Evolutionary conservation across 2,888 invertebrate species (phyloP).

Genomic region (Drosophila nr. medialis): DNA sequence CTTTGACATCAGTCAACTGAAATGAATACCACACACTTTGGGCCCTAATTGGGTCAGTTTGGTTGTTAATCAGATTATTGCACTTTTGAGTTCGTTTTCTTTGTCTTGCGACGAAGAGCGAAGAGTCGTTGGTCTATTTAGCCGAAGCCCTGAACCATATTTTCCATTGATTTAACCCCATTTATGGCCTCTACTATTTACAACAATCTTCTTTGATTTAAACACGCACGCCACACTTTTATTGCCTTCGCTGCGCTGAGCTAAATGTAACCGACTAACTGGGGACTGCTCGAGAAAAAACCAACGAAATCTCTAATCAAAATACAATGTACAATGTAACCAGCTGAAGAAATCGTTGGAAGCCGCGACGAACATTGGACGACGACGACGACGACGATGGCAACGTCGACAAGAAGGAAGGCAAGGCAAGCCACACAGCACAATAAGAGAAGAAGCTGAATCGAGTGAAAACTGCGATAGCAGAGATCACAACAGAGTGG

Average conservation of each 20-base stretch:
- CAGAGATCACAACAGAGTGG: slow-evolving; percentile 46
- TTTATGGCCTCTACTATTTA: slow-evolving; percentile 31
- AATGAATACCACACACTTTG: slow-evolving; percentile 2
- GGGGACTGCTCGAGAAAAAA: slow-evolving; percentile 24
- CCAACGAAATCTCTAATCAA: slow-evolving; percentile 60
- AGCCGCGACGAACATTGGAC: slow-evolving; percentile 29
- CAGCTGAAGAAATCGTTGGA: slow-evolving; percentile 65
- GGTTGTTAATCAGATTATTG: slow-evolving; percentile 57
- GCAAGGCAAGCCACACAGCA: slow-evolving; percentile 7
- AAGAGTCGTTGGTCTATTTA: slow-evolving; percentile 53
- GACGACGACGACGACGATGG: slow-evolving; percentile 7
- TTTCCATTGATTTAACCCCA: slow-evolving; percentile 41
- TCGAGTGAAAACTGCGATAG: slow-evolving; percentile 39
- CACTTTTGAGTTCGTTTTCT: slow-evolving; percentile 48
- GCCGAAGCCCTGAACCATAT: slow-evolving; percentile 63
- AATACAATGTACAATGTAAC: slow-evolving; percentile 60
- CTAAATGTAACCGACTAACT: slow-evolving; percentile 47
- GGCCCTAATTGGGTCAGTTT: slow-evolving; percentile 28
- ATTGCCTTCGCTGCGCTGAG: slow-evolving; percentile 32
- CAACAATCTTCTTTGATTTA: slow-evolving; percentile 28
- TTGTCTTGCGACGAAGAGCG: slow-evolving; percentile 39
- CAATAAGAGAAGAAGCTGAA: slow-evolving; percentile 23
- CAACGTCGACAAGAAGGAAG: too few species aligned
- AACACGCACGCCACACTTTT: slow-evolving; percentile 32
- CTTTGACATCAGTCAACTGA: neutral